A percentile compares a stretch with the other conserved stretches of the same genome.
phyloP scores from a whole-genome alignment of 53 echinoderm and acorn worm genomes.

The Crossaster papposus region DNA sequence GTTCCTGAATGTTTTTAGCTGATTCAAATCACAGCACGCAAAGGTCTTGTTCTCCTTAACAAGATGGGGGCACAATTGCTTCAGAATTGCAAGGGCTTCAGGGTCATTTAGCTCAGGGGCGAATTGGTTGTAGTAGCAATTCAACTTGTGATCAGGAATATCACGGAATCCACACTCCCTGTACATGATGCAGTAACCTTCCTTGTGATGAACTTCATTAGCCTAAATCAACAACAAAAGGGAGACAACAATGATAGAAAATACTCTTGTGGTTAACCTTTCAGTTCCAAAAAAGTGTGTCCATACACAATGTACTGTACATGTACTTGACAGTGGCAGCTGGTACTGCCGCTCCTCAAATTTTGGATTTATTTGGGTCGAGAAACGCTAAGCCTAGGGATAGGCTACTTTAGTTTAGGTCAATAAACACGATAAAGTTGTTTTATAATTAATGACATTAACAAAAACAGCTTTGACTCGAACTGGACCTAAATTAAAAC shows the following conservation, averaged over 20 bases:
- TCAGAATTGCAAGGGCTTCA: constrained; percentile 69
- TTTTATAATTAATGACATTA: too few relatives aligned
- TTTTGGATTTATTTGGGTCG: too few relatives aligned
- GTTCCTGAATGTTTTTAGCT: constrained; percentile 70
- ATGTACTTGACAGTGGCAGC: too few relatives aligned
- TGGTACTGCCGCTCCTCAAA: too few relatives aligned
- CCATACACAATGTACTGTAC: too few relatives aligned
- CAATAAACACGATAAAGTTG: too few relatives aligned
- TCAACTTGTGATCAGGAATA: constrained; percentile 61
- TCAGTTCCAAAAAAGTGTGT: too few relatives aligned
- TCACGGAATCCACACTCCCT: constrained; percentile 72
- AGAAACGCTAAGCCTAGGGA: too few relatives aligned
- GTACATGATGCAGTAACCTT: constrained; percentile 84
- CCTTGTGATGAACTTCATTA: constrained; percentile 61
- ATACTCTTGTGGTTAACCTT: too few relatives aligned
- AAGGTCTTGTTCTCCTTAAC: constrained; percentile 59
- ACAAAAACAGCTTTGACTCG: too few relatives aligned
- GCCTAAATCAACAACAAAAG: neutral
- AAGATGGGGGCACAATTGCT: constrained; percentile 81
- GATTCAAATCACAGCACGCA: constrained; percentile 78
- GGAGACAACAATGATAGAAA: neutral
- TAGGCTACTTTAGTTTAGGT: too few relatives aligned
- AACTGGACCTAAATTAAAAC: too few relatives aligned
- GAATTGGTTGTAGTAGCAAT: constrained; percentile 83
- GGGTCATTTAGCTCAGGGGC: constrained; percentile 68